Evolutionary conservation across 2,797 vertebrate genomes (phyloP).

Genomic region (Gymnothorax reevesii): DNA sequence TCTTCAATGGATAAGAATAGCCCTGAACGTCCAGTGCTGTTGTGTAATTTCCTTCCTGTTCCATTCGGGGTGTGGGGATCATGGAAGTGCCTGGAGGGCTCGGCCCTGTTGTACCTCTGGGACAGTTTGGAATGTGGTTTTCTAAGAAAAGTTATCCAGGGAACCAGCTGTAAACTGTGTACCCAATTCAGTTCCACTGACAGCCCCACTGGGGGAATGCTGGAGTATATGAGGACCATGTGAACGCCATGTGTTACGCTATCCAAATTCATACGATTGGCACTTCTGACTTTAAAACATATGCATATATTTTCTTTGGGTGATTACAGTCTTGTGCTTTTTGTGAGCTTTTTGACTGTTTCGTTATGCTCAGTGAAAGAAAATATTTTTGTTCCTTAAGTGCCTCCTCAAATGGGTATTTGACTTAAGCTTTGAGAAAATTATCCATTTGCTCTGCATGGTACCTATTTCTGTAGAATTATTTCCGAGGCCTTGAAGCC

Average conservation of each 20-base stretch:
- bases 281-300: background rate
- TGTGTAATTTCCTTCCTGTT: constrained; percentile 64
- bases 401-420: background rate
- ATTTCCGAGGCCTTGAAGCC: background rate
- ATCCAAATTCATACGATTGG: background rate
- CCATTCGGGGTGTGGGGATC: constrained; percentile 57
- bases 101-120: constrained; percentile 30
- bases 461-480: background rate
- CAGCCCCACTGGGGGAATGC: background rate
- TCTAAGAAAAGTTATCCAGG: constrained; percentile 36
- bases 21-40: constrained; percentile 54
- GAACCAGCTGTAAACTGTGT: constrained; percentile 54
- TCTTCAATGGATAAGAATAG: constrained; percentile 66
- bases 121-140: constrained; percentile 36
- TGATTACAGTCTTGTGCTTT: background rate
- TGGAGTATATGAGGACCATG: background rate
- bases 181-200: background rate
- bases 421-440: background rate
- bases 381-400: background rate
- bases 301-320: background rate
- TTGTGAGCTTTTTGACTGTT: background rate
- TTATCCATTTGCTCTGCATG: background rate
- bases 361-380: background rate
- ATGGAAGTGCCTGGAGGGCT: constrained; percentile 2
- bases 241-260: background rate